Base-by-base conservation (phyloP, 2,888 invertebrate genomes). In the Automeris io region DNA sequence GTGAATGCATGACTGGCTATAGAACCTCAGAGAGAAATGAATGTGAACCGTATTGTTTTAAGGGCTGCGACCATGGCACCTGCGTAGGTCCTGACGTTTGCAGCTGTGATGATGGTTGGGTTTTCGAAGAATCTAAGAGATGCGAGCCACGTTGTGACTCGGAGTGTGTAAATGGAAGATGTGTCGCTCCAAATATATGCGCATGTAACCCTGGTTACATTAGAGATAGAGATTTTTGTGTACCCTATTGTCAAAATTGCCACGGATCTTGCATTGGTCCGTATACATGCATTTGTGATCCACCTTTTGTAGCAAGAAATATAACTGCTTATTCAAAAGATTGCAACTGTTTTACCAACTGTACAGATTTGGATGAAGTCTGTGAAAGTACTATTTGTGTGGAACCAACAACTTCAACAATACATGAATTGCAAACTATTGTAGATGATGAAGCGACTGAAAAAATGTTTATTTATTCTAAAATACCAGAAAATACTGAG, bases 81-180 rank as follows among this genome's bases (percentile, higher is more conserved):
- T 55, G 55, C 3, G 19, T 37, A 5, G 37, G 45, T n/a, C 55
- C 55, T 5, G 45, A 54, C 18, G 41, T 34, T 2, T 54, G 54
- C 25, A 33, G 35, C 6, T 36, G 36, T 26, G 35, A 34, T 22
- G 16, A 16, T 16, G 34, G 34, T 3, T 34, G 34, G 34, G 6
- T 23, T 23, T 16, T 13, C n/a, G 4, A n/a, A 23, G 11, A 16
- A 8, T n/a, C 22, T n/a, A 21, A 22, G 7, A 8, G 11, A 9
- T 34, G 34, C 16, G 33, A 2, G 3, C 11, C 33, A 21, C n/a
- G 4, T 2, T 33, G 33, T 11, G 12, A 2, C 8, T 8, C 8
- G 9, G 8, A 12, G 5, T 31, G 31, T 31, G 8, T 12, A 12
- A 13, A 13, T 8, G 13, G 13, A 5, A 31, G 5, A 13, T 31